phyloP scores from a whole-genome alignment of 2,797 vertebrate species.

The Hylomyscus alleni region DNA sequence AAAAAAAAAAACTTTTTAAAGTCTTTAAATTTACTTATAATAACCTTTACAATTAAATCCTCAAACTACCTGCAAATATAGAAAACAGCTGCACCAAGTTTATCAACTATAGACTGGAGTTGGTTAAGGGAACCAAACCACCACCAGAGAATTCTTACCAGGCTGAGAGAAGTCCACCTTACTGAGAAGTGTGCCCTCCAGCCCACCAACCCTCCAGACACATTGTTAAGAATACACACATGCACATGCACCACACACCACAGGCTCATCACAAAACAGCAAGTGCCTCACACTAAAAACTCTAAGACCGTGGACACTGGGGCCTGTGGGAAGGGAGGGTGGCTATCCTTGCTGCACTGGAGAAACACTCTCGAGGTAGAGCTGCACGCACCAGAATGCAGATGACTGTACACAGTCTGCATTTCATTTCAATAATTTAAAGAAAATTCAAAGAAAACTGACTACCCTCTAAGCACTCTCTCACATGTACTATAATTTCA shows the following conservation, averaged over 20 bases:
- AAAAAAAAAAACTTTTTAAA: background rate
- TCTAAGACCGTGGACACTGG: too few relatives aligned
- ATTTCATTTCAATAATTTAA: background rate
- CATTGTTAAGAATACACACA: background rate
- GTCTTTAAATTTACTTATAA: background rate
- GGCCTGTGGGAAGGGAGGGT: background rate
- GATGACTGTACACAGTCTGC: background rate
- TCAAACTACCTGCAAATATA: background rate
- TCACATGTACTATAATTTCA: background rate
- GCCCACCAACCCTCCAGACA: fast-evolving
- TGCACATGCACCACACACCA: fast-evolving
- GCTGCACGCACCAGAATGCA: background rate
- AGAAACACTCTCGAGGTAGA: background rate
- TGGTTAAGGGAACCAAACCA: background rate
- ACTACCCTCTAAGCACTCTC: background rate
- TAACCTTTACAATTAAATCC: constrained; percentile 7
- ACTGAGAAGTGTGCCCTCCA: background rate
- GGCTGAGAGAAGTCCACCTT: background rate
- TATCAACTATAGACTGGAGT: background rate
- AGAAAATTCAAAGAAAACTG: background rate
- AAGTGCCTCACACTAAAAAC: too few relatives aligned
- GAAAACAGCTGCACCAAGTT: background rate
- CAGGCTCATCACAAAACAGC: background rate
- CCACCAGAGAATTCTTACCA: background rate
- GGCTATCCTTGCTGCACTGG: background rate